Base-by-base conservation (phyloP, 1,140 invertebrate species). In the Conus ventricosus region DNA sequence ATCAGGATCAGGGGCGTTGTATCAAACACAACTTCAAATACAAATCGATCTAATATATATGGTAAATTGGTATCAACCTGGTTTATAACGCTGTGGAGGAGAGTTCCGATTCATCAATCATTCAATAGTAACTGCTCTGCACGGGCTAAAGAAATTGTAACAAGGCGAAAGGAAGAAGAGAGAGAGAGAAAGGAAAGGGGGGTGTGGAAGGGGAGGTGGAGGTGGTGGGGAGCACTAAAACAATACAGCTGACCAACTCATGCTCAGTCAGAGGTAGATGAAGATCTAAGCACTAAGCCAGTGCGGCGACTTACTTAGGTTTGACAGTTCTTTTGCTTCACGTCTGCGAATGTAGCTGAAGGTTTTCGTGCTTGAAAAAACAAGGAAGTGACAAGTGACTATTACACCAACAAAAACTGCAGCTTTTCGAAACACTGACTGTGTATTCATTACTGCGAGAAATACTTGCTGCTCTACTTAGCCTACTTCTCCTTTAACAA, bases 331-430 rank as follows among this genome's bases (percentile, higher is more conserved):
- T 71, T 67, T 55, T 6, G 87, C 89, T 88, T 78, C 76, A 39
- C 55, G 25, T 84, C 63, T 84, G n/a, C 82, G 82, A 1, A 84
- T 84, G 82, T 84, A 84, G 82, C 55, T 84, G 82, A 84, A 84
- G 17, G 82, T 84, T 53, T 67, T 84, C 13, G 82, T 84, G 57
- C 82, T 54, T 67, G 82, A 84, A 63, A 84, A 84, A 5, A 84
- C 27, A 10, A 63, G 5, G 53, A 63, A 60, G 27, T 84, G 82
- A 67, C 82, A 84, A 55, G 51, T 23, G 13, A 20, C 80, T 7
- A 81, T 11, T 53, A 81, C 51, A 54, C 51, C 80, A 7, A 51
- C 80, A 54, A 81, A 53, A 3, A 67, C 6, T 25, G 63, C 84
- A 75, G 55, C 82, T 84, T 67, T 84, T 25, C 82, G 27, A 10